phyloP scores from a whole-genome alignment of 1,140 invertebrate species.

The Drosophila miranda region DNA sequence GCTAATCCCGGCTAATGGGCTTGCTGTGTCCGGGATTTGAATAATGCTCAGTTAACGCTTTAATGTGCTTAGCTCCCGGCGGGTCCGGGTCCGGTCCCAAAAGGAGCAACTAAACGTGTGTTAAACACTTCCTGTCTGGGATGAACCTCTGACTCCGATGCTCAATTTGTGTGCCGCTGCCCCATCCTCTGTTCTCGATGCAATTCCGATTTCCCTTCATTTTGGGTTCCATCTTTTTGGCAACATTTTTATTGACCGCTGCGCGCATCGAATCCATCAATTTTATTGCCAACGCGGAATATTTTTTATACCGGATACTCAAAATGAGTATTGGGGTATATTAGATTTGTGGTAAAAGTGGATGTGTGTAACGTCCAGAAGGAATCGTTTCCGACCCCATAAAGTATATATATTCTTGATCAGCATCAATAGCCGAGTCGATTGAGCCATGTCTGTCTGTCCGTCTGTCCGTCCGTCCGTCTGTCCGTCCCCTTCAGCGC shows the following conservation, averaged over 20 bases:
- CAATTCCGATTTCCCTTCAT: constrained; percentile 17
- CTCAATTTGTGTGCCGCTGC: constrained; percentile 23
- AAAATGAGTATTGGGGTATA: no score
- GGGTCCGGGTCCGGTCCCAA: no score
- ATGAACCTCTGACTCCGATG: constrained; percentile 4
- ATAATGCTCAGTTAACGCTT: constrained; percentile 77
- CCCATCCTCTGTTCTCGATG: constrained; percentile 16
- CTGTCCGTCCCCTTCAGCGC: no score
- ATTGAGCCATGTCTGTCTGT: no score
- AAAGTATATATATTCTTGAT: no score
- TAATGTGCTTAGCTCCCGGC: constrained; percentile 62
- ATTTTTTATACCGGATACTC: no score
- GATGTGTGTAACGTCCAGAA: no score
- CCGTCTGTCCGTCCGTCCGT: no score
- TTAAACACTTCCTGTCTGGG: constrained; percentile 47
- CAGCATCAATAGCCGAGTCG: no score
- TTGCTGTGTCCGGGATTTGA: constrained; percentile 68
- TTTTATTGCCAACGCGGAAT: constrained; percentile 62
- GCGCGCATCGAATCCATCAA: constrained; percentile 71
- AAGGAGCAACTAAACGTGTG: constrained; percentile 13
- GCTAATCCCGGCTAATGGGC: constrained; percentile 70
- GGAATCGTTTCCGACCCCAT: no score
- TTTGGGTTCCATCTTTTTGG: constrained; percentile 37
- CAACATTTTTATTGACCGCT: constrained; percentile 45
- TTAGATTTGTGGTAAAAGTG: no score